Evolutionary conservation across 2,888 invertebrate species (phyloP).

Genomic region (Acanthacorydalis orientalis): DNA sequence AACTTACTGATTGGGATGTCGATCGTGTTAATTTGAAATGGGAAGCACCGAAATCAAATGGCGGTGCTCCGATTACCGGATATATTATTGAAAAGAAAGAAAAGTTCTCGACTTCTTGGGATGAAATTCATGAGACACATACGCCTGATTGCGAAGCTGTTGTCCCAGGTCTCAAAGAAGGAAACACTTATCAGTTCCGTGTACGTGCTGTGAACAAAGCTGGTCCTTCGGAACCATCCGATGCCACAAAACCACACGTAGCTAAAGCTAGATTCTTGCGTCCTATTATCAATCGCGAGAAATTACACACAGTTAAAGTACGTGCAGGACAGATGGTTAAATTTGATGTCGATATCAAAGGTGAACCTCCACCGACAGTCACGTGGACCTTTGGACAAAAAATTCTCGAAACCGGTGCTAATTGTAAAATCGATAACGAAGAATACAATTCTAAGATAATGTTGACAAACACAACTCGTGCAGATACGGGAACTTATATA

Average conservation of each 20-base stretch:
- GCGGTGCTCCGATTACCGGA: slow-evolving; percentile 66
- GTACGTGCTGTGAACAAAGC: slow-evolving; percentile 90
- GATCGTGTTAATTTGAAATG: slow-evolving; percentile 76
- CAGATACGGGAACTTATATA: slow-evolving; percentile 78
- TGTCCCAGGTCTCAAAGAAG: slow-evolving; percentile 74
- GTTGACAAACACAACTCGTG: slow-evolving; percentile 63
- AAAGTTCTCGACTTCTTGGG: slow-evolving; percentile 60
- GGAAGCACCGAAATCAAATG: slow-evolving; percentile 60
- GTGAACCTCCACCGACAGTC: slow-evolving; percentile 89
- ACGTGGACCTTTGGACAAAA: slow-evolving; percentile 60
- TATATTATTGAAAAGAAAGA: slow-evolving; percentile 84
- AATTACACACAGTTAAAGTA: slow-evolving; percentile 72
- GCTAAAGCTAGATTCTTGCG: slow-evolving; percentile 81
- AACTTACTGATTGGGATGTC: slow-evolving; percentile 77
- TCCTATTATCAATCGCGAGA: slow-evolving; percentile 88
- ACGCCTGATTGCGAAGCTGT: slow-evolving; percentile 64
- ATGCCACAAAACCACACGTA: slow-evolving; percentile 70
- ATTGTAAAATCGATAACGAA: slow-evolving; percentile 68
- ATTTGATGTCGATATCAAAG: slow-evolving; percentile 86
- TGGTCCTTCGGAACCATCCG: slow-evolving; percentile 81
- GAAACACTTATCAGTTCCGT: slow-evolving; percentile 90
- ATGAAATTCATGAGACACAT: slow-evolving; percentile 59
- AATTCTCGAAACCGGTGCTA: slow-evolving; percentile 47
- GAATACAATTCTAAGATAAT: slow-evolving; percentile 81
- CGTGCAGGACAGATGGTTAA: slow-evolving; percentile 82